Conservation (phyloP, 2,113 vertebrate species). For the Pelobates fuscus region DNA sequence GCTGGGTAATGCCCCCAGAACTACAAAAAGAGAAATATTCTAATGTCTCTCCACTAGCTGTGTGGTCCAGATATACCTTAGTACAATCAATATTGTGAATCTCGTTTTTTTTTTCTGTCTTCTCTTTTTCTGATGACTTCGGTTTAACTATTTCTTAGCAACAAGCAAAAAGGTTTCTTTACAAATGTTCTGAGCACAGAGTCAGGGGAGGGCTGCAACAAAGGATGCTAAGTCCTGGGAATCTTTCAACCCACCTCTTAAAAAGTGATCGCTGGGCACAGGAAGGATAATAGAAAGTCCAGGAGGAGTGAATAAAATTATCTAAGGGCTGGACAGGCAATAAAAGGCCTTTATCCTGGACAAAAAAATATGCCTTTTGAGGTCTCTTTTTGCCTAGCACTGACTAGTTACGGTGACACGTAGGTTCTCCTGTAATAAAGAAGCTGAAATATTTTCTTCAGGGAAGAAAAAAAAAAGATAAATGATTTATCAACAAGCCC, state of each 20-base stretch:
- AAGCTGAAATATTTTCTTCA: conserved; percentile 79
- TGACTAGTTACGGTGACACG: conserved; percentile 70
- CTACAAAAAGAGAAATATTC: conserved; percentile 91
- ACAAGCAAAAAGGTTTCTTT: conserved; percentile 83
- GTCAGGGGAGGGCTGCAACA: conserved; percentile 77
- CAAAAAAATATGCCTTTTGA: conserved; percentile 82
- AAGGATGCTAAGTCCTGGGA: conserved; percentile 94
- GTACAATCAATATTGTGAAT: conserved; percentile 83
- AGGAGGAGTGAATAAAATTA: conserved; percentile 98
- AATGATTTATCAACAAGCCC: conserved; percentile 85
- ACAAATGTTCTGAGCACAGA: conserved; percentile 76
- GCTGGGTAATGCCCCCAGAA: conserved; percentile 97
- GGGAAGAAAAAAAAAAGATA: conserved; percentile 71
- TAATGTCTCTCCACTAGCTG: conserved; percentile 84
- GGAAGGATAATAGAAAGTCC: conserved; percentile 89
- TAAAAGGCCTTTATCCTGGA: conserved; percentile 91
- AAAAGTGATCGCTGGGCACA: conserved; percentile 94
- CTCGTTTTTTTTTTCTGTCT: conserved; percentile 65
- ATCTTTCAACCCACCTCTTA: conserved; percentile 93
- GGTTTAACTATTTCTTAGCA: conserved; percentile 90
- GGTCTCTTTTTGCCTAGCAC: conserved; percentile 83
- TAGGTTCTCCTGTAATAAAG: conserved; percentile 72
- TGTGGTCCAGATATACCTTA: conserved; percentile 98
- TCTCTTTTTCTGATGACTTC: conserved; percentile 66
- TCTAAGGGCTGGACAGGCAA: conserved; percentile 97